These are phyloP conservation scores for Megalops cyprinoides DNA, from an alignment of 2,797 vertebrate species.

Conservation along the genomic window DNA sequence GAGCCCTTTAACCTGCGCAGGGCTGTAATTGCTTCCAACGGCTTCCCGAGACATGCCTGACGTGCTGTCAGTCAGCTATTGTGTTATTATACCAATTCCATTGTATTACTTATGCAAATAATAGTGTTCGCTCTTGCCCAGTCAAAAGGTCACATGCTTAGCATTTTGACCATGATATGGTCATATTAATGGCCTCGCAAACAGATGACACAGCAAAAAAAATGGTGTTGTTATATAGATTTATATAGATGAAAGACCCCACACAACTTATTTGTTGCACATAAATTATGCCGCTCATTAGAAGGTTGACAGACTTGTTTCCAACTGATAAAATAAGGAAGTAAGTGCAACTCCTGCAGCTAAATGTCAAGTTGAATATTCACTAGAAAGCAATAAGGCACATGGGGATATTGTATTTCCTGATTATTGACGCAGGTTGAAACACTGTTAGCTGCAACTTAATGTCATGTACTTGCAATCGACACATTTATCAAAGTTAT, in stretches of 20 bases:
- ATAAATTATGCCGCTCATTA: too few relatives aligned
- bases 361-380: neutral
- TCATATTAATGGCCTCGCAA: too few relatives aligned
- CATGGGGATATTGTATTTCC: too few relatives aligned
- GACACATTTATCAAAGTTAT: too few relatives aligned
- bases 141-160: neutral
- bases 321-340: neutral
- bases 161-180: constrained; percentile 9
- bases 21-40: constrained; percentile 56
- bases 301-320: too few relatives aligned
- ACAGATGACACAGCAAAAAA: neutral
- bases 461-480: too few relatives aligned
- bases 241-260: neutral
- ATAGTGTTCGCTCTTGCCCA: neutral
- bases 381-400: too few relatives aligned
- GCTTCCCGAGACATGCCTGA: constrained; percentile 29
- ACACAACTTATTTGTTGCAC: too few relatives aligned
- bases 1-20: constrained; percentile 65
- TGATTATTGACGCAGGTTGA: too few relatives aligned
- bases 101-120: neutral
- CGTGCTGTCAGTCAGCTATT: constrained; percentile 26
- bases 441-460: too few relatives aligned
- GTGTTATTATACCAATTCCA: constrained; percentile 40
- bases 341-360: neutral
- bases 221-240: neutral